Evolutionary conservation across 2,888 invertebrate genomes (phyloP), one percentile per base, ranked within the genome.

Genomic region (Cyaniris semiargus): DNA sequence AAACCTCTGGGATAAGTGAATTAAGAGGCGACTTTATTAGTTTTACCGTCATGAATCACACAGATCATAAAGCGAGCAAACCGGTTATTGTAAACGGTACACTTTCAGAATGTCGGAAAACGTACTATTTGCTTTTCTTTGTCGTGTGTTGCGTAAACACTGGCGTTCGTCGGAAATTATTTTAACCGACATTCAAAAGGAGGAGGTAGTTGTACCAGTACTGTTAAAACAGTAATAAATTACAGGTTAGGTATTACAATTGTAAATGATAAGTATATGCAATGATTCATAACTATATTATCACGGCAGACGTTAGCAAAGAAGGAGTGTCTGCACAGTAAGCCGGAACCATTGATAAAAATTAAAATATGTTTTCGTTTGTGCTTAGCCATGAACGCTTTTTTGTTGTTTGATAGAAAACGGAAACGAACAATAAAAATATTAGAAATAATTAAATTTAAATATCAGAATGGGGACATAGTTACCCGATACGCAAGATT

Each of bases 61-160:
- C 74, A 76, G 27, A 66, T 66, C 66, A 66, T 66, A 66, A 27
- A 27, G 66, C 27, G 66, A 18, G 60, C 8, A 38, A 34, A 72
- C 44, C 23, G 72, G 44, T 72, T 38, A 44, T 44, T 89, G 90
- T 90, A 86, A 86, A 84, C 86, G 84, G 85, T 84, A 89, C 88
- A 88, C 90, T 90, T 90, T 80, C 81, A 82, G 83, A 85, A 85
- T 85, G 85, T 86, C 90, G 89, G 91, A 92, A 92, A 92, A 91
- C 90, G 89, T 93, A 92, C 92, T 93, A 93, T 93, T 93, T 93
- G 86, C 89, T 85, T 88, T 92, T 90, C 93, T 93, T 93, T 94
- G 93, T 93, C 89, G 93, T 93, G 93, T 92, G 92, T 92, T 91
- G 90, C 90, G 93, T 91, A 93, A 93, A 94, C 90, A 94, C 89